These are phyloP conservation scores for Drosophila leonis DNA, from an alignment of 2,888 invertebrate genomes.

Conservation along the genomic window DNA sequence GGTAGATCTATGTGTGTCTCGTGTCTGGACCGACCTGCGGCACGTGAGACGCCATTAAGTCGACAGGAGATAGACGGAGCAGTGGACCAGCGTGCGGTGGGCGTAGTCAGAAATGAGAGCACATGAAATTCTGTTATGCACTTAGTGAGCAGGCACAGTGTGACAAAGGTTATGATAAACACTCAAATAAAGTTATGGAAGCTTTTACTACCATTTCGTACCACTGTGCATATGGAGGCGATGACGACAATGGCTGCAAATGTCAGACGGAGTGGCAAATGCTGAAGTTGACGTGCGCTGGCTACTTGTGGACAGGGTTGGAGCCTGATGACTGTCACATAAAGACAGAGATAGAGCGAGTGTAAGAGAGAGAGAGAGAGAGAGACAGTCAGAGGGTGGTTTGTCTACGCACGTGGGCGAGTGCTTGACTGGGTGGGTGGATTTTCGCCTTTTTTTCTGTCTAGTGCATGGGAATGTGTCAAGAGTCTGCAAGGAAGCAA, in stretches of 20 bases:
- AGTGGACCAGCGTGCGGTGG: slow-evolving; percentile 25
- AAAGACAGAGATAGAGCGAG: neutral
- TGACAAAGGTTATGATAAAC: neutral
- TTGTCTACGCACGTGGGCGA: slow-evolving; percentile 48
- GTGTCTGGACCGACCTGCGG: slow-evolving; percentile 23
- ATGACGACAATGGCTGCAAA: slow-evolving; percentile 44
- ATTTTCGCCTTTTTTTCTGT: neutral
- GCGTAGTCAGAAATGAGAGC: too few species aligned
- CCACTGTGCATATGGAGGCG: slow-evolving; percentile 32
- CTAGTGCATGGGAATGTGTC: slow-evolving; percentile 60
- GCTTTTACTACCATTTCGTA: neutral
- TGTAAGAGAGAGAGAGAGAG: neutral
- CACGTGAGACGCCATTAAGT: slow-evolving; percentile 40
- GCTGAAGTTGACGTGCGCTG: slow-evolving; percentile 25
- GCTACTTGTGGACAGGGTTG: slow-evolving; percentile 15
- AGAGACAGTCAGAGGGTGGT: slow-evolving; percentile 47
- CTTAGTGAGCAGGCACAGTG: slow-evolving; percentile 25
- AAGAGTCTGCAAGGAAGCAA: slow-evolving; percentile 42
- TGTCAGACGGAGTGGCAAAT: slow-evolving; percentile 21
- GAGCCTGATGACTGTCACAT: neutral
- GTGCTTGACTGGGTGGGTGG: slow-evolving; percentile 5
- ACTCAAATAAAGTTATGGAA: neutral
- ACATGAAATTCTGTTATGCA: slow-evolving; percentile 22
- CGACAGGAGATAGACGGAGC: slow-evolving; percentile 37
- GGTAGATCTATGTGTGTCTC: neutral